Conservation (phyloP, 1,140 invertebrate species). For the Pseudomyrmex cubaensis region DNA sequence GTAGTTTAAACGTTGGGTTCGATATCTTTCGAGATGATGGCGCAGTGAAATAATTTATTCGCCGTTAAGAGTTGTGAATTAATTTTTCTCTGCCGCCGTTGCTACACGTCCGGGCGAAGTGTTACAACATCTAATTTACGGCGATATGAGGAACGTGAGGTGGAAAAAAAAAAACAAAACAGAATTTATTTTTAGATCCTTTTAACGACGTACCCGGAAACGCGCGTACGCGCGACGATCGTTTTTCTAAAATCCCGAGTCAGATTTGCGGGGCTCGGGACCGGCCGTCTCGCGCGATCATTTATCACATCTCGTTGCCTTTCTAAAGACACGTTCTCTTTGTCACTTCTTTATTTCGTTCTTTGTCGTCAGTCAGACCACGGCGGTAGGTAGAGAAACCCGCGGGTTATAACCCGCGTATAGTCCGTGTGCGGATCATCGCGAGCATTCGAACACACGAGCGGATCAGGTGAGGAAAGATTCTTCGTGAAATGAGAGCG, state of each 20-base stretch:
- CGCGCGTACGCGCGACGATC: conserved; percentile 9
- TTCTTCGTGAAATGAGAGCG: not conserved
- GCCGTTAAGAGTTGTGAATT: not conserved
- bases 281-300: conserved; percentile 65
- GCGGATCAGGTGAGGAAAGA: not conserved
- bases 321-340: conserved; percentile 78
- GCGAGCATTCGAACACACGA: conserved; percentile 34
- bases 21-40: conserved; percentile 24
- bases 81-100: not conserved
- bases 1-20: conserved; percentile 67
- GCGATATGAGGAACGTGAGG: not conserved
- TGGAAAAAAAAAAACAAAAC: not conserved
- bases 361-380: conserved; percentile 75
- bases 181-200: not conserved
- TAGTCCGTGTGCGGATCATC: conserved; percentile 20
- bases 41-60: not conserved
- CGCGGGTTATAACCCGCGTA: conserved; percentile 45
- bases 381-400: conserved; percentile 82
- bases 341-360: conserved; percentile 75
- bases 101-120: not conserved
- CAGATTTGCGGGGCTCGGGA: conserved; percentile 6
- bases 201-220: conserved; percentile 11
- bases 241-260: not conserved
- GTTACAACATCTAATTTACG: not conserved
- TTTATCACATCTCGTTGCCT: conserved; percentile 82